Percentiles rank a stretch among this genome's conserved stretches.
phyloP scores from a whole-genome alignment of 2,113 vertebrate genomes.

The Ariopsis seemanni region DNA sequence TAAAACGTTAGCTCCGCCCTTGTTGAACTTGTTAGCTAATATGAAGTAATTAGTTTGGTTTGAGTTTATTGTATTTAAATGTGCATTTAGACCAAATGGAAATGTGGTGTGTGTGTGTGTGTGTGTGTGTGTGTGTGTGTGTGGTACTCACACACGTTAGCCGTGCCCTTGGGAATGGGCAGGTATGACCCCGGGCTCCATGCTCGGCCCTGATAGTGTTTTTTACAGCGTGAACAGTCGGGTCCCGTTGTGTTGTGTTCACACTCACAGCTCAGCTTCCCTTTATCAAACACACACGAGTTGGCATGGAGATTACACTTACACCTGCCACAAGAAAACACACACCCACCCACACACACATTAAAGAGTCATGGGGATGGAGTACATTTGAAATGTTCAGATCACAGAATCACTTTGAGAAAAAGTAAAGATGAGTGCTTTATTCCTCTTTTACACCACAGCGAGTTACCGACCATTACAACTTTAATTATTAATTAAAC shows the following conservation, averaged over 20 bases:
- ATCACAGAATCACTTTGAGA: not conserved
- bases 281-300: constrained; percentile 91
- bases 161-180: constrained; percentile 97
- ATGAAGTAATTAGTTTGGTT: not conserved
- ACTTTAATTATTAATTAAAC: not conserved
- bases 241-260: constrained; percentile 98
- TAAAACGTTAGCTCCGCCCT: not conserved
- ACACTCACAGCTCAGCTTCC: constrained; percentile 92
- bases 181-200: constrained; percentile 97
- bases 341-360: constrained; percentile 1
- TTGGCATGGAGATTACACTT: constrained; percentile 99
- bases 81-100: not conserved
- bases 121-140: constrained; percentile 29
- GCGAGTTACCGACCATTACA: not conserved
- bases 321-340: constrained; percentile 77
- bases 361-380: not conserved
- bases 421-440: not conserved
- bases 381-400: not conserved
- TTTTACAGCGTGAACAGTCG: constrained; percentile 97
- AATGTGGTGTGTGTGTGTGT: not conserved
- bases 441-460: not conserved
- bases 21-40: not conserved
- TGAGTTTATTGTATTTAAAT: not conserved
- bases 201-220: constrained; percentile 90
- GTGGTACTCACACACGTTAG: constrained; percentile 95